Evolutionary conservation across 2,888 invertebrate genomes (phyloP), one percentile per base, ranked within the genome.

Genomic region (Cynaeus angustus): DNA sequence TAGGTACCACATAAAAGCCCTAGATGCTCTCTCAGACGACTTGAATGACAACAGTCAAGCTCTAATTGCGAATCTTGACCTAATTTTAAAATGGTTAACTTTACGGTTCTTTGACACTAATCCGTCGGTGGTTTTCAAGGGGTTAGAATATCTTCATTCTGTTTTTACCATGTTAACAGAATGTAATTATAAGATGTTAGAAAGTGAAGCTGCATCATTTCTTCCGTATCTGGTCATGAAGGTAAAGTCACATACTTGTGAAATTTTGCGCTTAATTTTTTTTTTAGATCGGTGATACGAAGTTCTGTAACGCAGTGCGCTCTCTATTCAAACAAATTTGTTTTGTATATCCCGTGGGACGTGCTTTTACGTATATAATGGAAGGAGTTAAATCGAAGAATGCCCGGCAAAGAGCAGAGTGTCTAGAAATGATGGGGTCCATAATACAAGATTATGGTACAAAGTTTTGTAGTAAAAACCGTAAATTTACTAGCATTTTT

Each of bases 31-130:
- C 53, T 91, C 90, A 56, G 96, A 96, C 86, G 95, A 96, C 84
- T 85, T 96, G 56, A 88, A 91, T 2, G 90, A 89, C n/a, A 94
- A 94, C 78, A 90, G 90, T 41, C 89, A 91, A 77, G 93, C 96
- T 0, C 88, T 97, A 43, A 90, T 96, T 75, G 91, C 93, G 13
- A 99, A 99, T 87, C 88, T 98, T 71, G 99, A 99, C 87, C 87
- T 99, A 71, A 93, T 99, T 64, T 89, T 99, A 48, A 98, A 98
- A 84, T 99, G 99, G 99, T 85, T 98, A 77, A 98, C 98, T 0
- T 86, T 99, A 50, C 88, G 99, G 70, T 99, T 99, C 87, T 99
- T 98, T 81, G 99, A 99, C 86, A 99, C 99, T 16, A 99, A 99
- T 87, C 98, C 99, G 7, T 97, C 97, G 10, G 98, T 99, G 37